Evolutionary conservation across 2,113 vertebrate genomes (phyloP).

Genomic region (Megaceryle torquata): DNA sequence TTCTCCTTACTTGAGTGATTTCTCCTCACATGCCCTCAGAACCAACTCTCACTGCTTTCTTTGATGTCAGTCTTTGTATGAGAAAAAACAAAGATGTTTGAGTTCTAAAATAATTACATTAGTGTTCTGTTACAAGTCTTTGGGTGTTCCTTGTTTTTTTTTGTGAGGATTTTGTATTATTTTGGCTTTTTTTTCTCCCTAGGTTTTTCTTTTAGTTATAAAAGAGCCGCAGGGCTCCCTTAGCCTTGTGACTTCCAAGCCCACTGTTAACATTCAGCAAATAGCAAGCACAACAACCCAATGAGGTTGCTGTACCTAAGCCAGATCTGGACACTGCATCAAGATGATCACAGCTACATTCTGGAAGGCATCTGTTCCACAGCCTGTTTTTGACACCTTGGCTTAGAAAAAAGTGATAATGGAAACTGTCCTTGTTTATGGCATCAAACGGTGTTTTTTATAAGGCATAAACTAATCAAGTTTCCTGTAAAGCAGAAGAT

Average conservation of each 20-base stretch:
- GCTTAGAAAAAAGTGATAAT: background rate
- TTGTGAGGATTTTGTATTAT: background rate
- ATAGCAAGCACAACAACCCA: slow-evolving; percentile 14
- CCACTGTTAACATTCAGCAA: slow-evolving; percentile 29
- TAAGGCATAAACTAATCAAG: background rate
- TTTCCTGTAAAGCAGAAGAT: background rate
- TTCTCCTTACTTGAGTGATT: background rate
- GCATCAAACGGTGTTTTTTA: background rate
- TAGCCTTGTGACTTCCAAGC: background rate
- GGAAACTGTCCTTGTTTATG: background rate
- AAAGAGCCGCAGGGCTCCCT: background rate
- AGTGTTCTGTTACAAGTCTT: slow-evolving; percentile 32
- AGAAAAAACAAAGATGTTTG: background rate
- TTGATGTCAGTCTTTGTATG: slow-evolving; percentile 2
- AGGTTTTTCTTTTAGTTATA: slow-evolving; percentile 5
- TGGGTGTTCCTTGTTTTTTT: slow-evolving; percentile 34
- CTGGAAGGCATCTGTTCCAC: background rate
- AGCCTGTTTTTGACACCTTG: background rate
- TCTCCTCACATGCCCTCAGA: background rate
- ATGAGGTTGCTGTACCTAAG: background rate
- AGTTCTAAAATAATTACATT: slow-evolving; percentile 38
- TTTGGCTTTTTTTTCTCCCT: background rate
- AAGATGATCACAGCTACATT: background rate
- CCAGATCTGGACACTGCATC: background rate
- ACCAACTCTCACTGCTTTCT: background rate